These are phyloP conservation scores for Pangasius sanitwongsei DNA, from an alignment of 2,797 vertebrate genomes.

Conservation along the genomic window DNA sequence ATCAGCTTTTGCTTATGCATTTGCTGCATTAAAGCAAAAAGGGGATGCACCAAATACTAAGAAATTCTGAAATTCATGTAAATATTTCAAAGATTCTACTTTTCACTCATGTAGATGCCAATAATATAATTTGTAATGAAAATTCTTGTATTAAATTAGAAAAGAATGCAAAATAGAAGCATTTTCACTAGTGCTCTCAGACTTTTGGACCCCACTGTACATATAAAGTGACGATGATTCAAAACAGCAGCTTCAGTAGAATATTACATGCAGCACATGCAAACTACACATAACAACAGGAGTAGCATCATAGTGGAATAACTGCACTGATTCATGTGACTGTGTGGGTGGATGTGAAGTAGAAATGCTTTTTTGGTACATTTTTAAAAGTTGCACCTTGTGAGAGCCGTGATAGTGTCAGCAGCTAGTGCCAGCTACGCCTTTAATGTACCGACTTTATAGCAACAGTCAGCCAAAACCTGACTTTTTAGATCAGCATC, in stretches of 20 bases:
- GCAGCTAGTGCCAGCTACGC: neutral
- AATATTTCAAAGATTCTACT: neutral
- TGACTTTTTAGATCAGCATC: neutral
- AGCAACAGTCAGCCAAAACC: neutral
- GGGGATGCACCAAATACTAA: neutral
- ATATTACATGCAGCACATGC: neutral
- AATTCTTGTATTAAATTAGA: too few species aligned
- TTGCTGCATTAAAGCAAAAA: neutral
- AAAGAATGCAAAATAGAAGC: neutral
- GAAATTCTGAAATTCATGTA: neutral
- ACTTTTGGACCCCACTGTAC: neutral
- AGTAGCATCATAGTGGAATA: neutral
- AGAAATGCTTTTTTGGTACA: neutral
- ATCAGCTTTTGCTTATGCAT: neutral
- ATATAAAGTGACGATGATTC: neutral
- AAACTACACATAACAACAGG: neutral
- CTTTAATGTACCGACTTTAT: neutral
- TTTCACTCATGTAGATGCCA: neutral
- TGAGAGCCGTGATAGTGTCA: neutral
- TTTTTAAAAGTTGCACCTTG: neutral
- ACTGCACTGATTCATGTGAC: conserved; percentile 2
- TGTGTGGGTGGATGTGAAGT: neutral
- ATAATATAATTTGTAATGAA: neutral
- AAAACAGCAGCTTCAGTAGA: neutral
- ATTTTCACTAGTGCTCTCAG: neutral